These are phyloP conservation scores for Hestina assimilis DNA, from an alignment of 1,140 invertebrate species.

Conservation along the genomic window DNA sequence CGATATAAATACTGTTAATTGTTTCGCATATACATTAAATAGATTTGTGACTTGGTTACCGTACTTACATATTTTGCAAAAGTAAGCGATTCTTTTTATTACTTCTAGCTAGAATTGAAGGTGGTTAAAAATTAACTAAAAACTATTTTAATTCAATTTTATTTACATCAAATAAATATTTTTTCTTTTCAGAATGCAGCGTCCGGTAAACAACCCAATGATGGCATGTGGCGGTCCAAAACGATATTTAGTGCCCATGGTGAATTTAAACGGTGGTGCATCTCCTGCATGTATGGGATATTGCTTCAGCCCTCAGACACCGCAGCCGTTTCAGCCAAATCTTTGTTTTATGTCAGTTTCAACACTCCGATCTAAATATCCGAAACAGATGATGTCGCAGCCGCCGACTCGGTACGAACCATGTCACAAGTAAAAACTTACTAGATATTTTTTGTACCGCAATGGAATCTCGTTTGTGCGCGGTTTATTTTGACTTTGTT, in stretches of 20 bases:
- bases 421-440: slow-evolving; percentile 31
- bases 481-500: not conserved
- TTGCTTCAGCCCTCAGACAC: slow-evolving; percentile 18
- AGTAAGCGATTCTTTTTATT: too few relatives aligned
- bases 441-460: not conserved
- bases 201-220: slow-evolving; percentile 24
- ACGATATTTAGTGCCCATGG: not conserved
- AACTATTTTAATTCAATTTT: not conserved
- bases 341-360: slow-evolving; percentile 28
- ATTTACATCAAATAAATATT: not conserved
- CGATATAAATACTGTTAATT: slow-evolving; percentile 4
- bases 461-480: slow-evolving; percentile 8
- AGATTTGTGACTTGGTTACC: not conserved
- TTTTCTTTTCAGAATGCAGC: slow-evolving; percentile 34
- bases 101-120: too few relatives aligned
- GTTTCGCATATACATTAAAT: not conserved
- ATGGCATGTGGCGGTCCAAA: slow-evolving; percentile 14
- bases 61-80: too few relatives aligned
- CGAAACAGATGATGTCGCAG: slow-evolving; percentile 14
- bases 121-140: too few relatives aligned
- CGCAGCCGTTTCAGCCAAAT: slow-evolving; percentile 11
- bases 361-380: slow-evolving; percentile 11
- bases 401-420: slow-evolving; percentile 28
- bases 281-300: slow-evolving; percentile 15
- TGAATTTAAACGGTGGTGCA: slow-evolving; percentile 13